Base-by-base conservation (phyloP, 2,888 invertebrate genomes). In the Chromoteleia sp. region DNA sequence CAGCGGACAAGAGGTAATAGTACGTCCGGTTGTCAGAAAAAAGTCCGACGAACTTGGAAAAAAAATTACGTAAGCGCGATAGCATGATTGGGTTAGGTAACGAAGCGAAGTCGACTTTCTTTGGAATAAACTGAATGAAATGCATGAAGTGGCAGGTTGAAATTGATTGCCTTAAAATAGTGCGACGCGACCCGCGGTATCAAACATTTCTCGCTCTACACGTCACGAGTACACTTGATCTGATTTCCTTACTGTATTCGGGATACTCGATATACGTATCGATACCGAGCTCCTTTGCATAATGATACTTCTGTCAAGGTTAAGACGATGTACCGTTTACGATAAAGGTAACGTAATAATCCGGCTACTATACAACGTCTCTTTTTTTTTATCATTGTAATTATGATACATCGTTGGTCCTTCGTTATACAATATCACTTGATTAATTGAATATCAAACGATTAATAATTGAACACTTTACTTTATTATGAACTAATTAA, bases 251-350 rank as follows among this genome's bases (percentile, higher is more conserved):
- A 71, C 71, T 78, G 63, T 54, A 59, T 78, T 83, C 63, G 56
- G 45, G 70, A 67, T 68, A 83, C 75, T 75, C 33, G 45, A 81
- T 83, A 78, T 68, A 70, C 33, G 74, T 81, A 71, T 80, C 56
- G 56, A 78, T 58, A 78, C 41, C 48, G 14, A 67, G 21, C 75
- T 65, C 21, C 33, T 74, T 77, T 68, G 70, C 73, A 74, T 74
- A 74, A 77, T 68, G 73, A 79, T 79, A 76, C 71, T 82, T 75
- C 48, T 59, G 54, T 52, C 82, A 82, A 82, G 78, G 78, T 78
- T 70, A 78, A 65, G 70, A 81, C 29, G 56, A 54, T 63, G 33
- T 36, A 52, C 2, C 14, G 12, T 10, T 63, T 7, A 52, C 19
- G 30, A 54, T 50, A 63, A 56, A 63, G 30, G 61, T 77, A 81